phyloP scores from a whole-genome alignment of 2,797 vertebrate genomes.

The Knipowitschia caucasica region DNA sequence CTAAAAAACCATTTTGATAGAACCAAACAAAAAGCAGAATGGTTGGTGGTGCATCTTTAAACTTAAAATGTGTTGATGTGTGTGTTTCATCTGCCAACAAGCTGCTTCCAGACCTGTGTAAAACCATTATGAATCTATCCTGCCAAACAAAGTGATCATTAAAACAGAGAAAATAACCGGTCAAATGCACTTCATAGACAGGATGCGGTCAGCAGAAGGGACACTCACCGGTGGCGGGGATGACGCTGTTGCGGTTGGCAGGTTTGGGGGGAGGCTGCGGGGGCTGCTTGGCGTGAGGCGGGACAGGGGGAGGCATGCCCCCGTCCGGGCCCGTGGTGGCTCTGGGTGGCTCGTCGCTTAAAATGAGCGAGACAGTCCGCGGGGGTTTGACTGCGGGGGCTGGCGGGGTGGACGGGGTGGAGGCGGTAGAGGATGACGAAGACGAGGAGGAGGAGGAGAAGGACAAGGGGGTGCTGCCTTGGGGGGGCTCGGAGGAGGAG shows the following conservation, averaged over 20 bases:
- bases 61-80: too few relatives aligned
- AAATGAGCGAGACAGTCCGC: constrained; percentile 68
- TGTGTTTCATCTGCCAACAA: too few relatives aligned
- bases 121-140: too few relatives aligned
- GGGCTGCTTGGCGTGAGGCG: constrained; percentile 82
- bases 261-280: constrained; percentile 92
- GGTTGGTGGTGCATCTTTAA: too few relatives aligned
- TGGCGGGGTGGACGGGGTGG: constrained; percentile 51
- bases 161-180: constrained; percentile 1
- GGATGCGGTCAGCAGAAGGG: constrained; percentile 4
- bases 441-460: constrained; percentile 57
- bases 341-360: constrained; percentile 39
- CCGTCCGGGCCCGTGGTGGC: constrained; percentile 6
- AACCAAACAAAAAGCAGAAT: too few relatives aligned
- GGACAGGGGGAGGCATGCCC: constrained; percentile 48
- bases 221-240: constrained; percentile 83
- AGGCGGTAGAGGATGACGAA: constrained; percentile 51
- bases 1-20: too few relatives aligned
- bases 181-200: too few relatives aligned
- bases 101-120: too few relatives aligned
- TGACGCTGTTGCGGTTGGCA: constrained; percentile 85
- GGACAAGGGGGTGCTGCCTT: constrained; percentile 37
- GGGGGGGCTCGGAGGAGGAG: constrained; percentile 61
- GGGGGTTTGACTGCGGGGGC: constrained; percentile 66
- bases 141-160: too few relatives aligned